Evolutionary conservation across 2,888 invertebrate species (phyloP), one percentile per base, ranked within the genome.

Genomic region (Pachliopta kotzebuea): DNA sequence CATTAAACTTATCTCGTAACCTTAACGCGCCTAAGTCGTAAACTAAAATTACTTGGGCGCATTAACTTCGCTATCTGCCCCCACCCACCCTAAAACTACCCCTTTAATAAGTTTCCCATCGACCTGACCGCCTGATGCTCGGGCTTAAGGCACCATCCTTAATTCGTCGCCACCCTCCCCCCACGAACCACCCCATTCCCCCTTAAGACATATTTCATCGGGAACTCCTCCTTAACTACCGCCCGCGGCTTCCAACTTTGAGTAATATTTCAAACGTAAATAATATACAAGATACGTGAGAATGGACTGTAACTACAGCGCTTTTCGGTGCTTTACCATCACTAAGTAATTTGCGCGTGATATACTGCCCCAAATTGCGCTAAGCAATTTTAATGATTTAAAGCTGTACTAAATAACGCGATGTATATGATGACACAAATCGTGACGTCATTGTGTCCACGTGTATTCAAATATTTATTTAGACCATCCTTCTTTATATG

Each of bases 121-220:
- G 80, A 77, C 77, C 80, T 76, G 75, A 76, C 74, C 77, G 77
- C 74, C 74, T 76, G 75, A 78, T 80, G 79, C 75, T 77, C 78
- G 77, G 80, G 88, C 86, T 89, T 88, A 89, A 88, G 88, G 87
- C 85, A 71, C 71, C 77, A 72, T 81, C 86, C 88, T 86, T 87
- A 84, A 83, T 79, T 75, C 80, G 71, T 72, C 77, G 68, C 68
- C 69, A 4, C 45, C 45, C n/a, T 37, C 11, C 62, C 72, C 74
- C 69, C 72, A 66, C 69, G 69, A 70, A 74, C 75, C 85, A 84
- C 84, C 74, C 61, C 56, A 53, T 26, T 45, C 61, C 65, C 65
- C 65, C 56, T 60, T 57, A 91, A 91, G 90, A 90, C 90, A 91
- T 90, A 91, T 90, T 90, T 91, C 90, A 90, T 90, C 86, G 85